phyloP scores from a whole-genome alignment of 2,888 invertebrate species.

The Xylocampa areola region DNA sequence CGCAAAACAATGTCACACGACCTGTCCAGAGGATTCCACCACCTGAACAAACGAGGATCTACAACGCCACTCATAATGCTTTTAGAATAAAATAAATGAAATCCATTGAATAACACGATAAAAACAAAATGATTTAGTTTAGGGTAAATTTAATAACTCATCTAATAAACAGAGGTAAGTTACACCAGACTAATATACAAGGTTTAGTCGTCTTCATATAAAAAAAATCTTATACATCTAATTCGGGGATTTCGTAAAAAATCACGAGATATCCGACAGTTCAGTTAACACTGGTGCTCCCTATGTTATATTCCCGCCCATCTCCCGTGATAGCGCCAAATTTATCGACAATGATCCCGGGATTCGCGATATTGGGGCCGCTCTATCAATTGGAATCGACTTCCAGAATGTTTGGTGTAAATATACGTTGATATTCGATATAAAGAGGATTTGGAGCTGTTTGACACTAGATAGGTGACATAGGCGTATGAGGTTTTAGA shows the following conservation, averaged over 20 bases:
- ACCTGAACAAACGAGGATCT: too few relatives aligned
- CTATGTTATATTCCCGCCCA: slow-evolving; percentile 22
- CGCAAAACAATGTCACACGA: too few relatives aligned
- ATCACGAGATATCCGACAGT: slow-evolving; percentile 8
- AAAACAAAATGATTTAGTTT: too few relatives aligned
- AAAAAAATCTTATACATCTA: neutral
- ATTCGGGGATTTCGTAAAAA: slow-evolving; percentile 2
- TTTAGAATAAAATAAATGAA: too few relatives aligned
- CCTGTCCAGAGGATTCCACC: too few relatives aligned
- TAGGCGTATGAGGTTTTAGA: too few relatives aligned
- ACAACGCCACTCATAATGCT: too few relatives aligned
- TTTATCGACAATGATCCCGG: slow-evolving; percentile 39
- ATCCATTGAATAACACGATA: too few relatives aligned
- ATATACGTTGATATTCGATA: slow-evolving; percentile 24
- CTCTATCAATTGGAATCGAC: slow-evolving; percentile 41
- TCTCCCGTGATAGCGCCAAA: slow-evolving; percentile 37
- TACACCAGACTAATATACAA: too few relatives aligned
- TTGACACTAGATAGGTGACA: neutral
- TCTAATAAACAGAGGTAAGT: too few relatives aligned
- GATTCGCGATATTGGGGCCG: slow-evolving; percentile 29
- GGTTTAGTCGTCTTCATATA: too few relatives aligned
- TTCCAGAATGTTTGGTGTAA: slow-evolving; percentile 23
- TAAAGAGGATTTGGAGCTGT: slow-evolving; percentile 10
- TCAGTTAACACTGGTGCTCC: slow-evolving; percentile 22
- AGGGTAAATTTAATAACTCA: too few relatives aligned